A percentile compares a stretch with the other conserved stretches of the same genome.
Evolutionary conservation across 2,797 vertebrate species (phyloP).

Genomic region (Helicolenus hilgendorfi): DNA sequence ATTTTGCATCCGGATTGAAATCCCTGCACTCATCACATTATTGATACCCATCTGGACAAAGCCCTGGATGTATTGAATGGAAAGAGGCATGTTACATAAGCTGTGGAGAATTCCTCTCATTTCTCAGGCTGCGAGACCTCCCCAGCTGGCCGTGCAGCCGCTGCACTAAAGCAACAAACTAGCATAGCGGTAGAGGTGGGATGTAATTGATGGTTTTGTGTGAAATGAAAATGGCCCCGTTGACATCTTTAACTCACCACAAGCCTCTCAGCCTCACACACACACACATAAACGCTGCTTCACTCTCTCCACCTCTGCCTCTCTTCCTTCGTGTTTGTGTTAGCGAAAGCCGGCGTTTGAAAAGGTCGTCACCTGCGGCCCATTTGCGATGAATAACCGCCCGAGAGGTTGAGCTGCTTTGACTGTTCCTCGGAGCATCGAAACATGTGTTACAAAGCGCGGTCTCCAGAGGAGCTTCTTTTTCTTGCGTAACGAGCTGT

Average conservation of each 20-base stretch:
- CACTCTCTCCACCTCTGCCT: not conserved
- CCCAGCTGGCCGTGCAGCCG: slow-evolving; percentile 3
- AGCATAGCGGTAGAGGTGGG: slow-evolving; percentile 16
- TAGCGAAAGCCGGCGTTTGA: slow-evolving; percentile 30
- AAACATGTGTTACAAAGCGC: slow-evolving; percentile 13
- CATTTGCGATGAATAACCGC: slow-evolving; percentile 29
- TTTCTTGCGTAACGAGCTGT: slow-evolving; percentile 45
- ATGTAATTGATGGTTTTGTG: slow-evolving; percentile 55
- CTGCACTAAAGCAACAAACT: slow-evolving; percentile 58
- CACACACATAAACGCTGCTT: not conserved
- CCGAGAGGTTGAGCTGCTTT: slow-evolving; percentile 15
- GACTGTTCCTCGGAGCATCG: slow-evolving; percentile 24
- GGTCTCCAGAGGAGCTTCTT: slow-evolving; percentile 23
- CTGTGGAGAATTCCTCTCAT: slow-evolving; percentile 41
- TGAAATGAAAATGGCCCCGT: slow-evolving; percentile 46
- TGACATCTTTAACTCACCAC: slow-evolving; percentile 25
- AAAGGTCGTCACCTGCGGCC: slow-evolving; percentile 49
- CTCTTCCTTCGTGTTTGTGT: slow-evolving; percentile 26
- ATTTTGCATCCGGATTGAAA: not conserved
- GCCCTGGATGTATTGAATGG: not conserved
- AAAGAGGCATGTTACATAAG: slow-evolving; percentile 60
- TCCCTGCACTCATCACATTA: slow-evolving; percentile 22
- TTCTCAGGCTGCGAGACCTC: slow-evolving; percentile 25
- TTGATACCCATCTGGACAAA: slow-evolving; percentile 23
- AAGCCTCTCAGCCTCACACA: not conserved